phyloP scores from a whole-genome alignment of 2,113 vertebrate species.

The Dipodomys spectabilis region DNA sequence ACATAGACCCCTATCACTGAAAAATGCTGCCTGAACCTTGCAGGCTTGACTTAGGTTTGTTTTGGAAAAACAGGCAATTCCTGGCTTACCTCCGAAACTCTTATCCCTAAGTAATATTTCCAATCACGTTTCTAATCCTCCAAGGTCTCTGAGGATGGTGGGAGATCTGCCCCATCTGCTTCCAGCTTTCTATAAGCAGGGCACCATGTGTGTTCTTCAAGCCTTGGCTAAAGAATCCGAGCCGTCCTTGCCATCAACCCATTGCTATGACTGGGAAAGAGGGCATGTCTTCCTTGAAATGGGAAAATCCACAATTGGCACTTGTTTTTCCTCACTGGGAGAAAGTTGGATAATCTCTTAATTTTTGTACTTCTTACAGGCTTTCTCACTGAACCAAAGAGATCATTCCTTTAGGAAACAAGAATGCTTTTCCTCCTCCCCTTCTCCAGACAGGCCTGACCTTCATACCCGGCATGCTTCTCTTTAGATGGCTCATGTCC shows the following conservation, averaged over 20 bases:
- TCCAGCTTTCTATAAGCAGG: background rate
- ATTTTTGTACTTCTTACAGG: background rate
- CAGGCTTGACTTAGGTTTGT: slow-evolving; percentile 4
- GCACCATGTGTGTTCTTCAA: background rate
- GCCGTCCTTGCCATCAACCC: background rate
- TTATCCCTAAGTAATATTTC: background rate
- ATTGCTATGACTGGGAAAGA: background rate
- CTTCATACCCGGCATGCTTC: background rate
- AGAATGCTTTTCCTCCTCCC: background rate
- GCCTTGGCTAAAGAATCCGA: background rate
- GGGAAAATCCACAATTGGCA: background rate
- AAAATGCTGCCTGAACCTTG: background rate
- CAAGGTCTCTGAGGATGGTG: background rate
- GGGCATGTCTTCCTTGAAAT: background rate
- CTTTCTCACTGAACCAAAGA: background rate
- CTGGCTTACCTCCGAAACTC: background rate
- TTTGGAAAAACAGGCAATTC: slow-evolving; percentile 38
- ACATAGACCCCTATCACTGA: background rate
- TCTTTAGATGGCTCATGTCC: background rate
- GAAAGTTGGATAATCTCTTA: background rate
- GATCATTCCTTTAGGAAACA: background rate
- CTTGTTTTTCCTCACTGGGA: background rate
- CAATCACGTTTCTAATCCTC: slow-evolving; percentile 13
- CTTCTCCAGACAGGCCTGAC: slow-evolving; percentile 29
- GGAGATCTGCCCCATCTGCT: background rate